phyloP scores from a whole-genome alignment of 2,888 invertebrate genomes.

The Dicroscelio sp. region DNA sequence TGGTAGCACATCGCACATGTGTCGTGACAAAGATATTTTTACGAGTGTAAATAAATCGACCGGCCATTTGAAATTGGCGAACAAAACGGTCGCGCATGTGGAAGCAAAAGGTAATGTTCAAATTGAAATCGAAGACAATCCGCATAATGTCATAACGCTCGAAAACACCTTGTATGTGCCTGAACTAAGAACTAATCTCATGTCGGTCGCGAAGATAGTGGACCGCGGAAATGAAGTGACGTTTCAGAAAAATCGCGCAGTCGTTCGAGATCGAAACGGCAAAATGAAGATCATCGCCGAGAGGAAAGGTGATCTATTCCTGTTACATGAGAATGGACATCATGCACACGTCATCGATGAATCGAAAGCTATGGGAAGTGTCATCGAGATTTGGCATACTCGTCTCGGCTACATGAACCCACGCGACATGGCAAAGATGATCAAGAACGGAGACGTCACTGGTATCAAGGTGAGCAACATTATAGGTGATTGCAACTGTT shows the following conservation, averaged over 20 bases:
- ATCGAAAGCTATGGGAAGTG: neutral
- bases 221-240: conserved; percentile 21
- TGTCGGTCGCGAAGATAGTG: conserved; percentile 43
- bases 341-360: neutral
- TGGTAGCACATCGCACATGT: too few relatives aligned
- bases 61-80: too few relatives aligned
- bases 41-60: too few relatives aligned
- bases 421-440: conserved; percentile 20
- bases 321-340: neutral
- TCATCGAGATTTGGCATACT: conserved; percentile 39
- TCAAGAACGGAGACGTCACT: conserved; percentile 22
- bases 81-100: too few relatives aligned
- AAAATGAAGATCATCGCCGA: conserved; percentile 27
- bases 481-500: neutral
- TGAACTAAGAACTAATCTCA: neutral
- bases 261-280: neutral
- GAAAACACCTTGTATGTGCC: conserved; percentile 28
- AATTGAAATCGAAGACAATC: neutral
- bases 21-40: too few relatives aligned
- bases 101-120: conserved; percentile 43
- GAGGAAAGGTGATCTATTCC: conserved; percentile 45
- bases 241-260: conserved; percentile 34
- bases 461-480: conserved; percentile 18
- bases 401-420: conserved; percentile 45
- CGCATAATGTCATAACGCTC: neutral